These are phyloP conservation scores for Donacobius atricapilla DNA, from an alignment of 2,113 vertebrate genomes.

Conservation along the genomic window DNA sequence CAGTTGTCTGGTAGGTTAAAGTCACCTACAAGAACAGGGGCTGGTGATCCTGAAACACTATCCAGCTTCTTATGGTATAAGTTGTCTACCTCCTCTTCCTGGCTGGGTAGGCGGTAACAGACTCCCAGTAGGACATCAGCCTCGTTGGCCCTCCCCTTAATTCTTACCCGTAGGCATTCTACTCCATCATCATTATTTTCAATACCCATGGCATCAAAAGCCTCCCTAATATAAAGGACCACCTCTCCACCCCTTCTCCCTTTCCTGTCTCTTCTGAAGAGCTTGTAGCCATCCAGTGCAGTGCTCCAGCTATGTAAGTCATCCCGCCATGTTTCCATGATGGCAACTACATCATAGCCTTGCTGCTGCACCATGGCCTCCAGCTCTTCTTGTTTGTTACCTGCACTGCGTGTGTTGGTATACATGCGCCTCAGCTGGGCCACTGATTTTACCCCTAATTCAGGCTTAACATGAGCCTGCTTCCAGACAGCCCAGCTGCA, in stretches of 20 bases:
- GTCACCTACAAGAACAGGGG: no score
- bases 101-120: not conserved
- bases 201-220: not conserved
- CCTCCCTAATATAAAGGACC: not conserved
- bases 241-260: no score
- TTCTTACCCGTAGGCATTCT: not conserved
- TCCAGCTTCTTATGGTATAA: not conserved
- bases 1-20: no score
- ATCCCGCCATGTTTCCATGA: not conserved
- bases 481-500: not conserved
- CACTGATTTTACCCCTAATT: not conserved
- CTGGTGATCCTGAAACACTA: not conserved
- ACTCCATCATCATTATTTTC: not conserved
- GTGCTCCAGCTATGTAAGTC: not conserved
- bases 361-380: not conserved
- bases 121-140: no score
- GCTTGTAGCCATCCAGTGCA: not conserved
- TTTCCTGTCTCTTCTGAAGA: not conserved
- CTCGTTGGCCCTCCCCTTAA: not conserved
- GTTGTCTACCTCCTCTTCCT: not conserved
- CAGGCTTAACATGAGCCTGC: not conserved
- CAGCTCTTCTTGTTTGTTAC: not conserved
- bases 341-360: not conserved
- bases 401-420: not conserved
- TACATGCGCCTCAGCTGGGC: not conserved